phyloP scores from a whole-genome alignment of 2,113 vertebrate genomes.

The Bubo scandiacus region DNA sequence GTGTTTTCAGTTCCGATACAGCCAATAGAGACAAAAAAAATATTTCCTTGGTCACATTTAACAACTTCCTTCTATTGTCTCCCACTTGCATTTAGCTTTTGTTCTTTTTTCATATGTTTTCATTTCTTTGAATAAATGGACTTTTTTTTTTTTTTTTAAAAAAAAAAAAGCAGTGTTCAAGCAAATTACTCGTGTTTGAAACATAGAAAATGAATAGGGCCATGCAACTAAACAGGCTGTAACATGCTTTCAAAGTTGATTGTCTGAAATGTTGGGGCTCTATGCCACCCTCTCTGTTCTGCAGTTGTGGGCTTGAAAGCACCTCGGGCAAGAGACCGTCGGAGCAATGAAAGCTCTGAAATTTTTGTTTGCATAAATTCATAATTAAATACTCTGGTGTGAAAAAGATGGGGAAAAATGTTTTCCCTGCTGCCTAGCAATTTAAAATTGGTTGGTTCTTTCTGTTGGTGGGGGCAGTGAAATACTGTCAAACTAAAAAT shows the following conservation, averaged over 20 bases:
- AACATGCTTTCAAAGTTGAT: conserved; percentile 11
- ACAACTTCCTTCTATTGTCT: neutral
- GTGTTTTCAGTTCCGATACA: neutral
- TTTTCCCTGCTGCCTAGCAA: conserved; percentile 39
- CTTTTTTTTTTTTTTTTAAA: neutral
- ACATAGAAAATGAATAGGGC: neutral
- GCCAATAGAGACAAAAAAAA: neutral
- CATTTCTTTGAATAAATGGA: neutral
- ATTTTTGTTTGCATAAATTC: conserved; percentile 68
- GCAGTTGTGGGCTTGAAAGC: conserved; percentile 36
- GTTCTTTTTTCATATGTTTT: neutral
- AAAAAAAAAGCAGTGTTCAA: neutral
- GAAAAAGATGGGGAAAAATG: neutral
- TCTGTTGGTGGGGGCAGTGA: neutral
- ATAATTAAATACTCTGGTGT: conserved; percentile 63
- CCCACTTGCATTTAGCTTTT: neutral
- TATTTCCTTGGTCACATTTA: neutral
- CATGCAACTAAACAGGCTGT: neutral
- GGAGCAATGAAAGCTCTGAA: conserved; percentile 50
- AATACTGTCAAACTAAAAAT: neutral
- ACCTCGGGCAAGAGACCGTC: conserved; percentile 49
- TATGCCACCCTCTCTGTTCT: conserved; percentile 27
- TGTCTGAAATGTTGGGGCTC: neutral
- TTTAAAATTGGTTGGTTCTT: conserved; percentile 24
- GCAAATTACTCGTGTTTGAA: neutral